phyloP scores from a whole-genome alignment of 2,888 invertebrate species.

The Ernsta delagoae region DNA sequence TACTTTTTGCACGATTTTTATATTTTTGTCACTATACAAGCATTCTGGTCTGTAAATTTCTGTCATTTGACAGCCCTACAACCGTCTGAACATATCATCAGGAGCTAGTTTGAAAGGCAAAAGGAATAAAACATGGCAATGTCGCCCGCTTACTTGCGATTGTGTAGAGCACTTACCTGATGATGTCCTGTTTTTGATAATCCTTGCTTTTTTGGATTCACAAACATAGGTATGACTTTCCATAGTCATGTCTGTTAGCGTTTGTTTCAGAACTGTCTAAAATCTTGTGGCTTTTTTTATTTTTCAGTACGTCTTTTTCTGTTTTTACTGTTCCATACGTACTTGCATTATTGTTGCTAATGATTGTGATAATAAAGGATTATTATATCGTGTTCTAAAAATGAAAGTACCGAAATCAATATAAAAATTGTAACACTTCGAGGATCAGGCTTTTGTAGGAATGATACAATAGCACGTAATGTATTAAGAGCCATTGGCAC shows the following conservation, averaged over 20 bases:
- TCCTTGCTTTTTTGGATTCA: conserved; percentile 1
- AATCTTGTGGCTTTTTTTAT: not conserved
- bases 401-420: no score
- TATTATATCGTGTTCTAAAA: no score
- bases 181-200: conserved; percentile 36
- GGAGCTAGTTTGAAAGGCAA: conserved; percentile 32
- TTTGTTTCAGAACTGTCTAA: not conserved
- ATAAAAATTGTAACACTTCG: no score
- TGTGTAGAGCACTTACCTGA: conserved; percentile 36
- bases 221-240: not conserved
- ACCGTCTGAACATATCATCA: conserved; percentile 21
- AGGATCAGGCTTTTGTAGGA: no score
- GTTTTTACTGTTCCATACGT: no score
- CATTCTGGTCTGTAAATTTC: no score
- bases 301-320: not conserved
- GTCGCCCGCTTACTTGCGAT: conserved; percentile 31
- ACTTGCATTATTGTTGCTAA: no score
- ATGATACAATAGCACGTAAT: no score
- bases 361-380: no score
- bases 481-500: no score
- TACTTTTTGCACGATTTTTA: no score
- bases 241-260: not conserved
- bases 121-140: conserved; percentile 34
- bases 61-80: conserved; percentile 2
- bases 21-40: no score